Evolutionary conservation across 2,888 invertebrate species (phyloP), one percentile per base, ranked within the genome.

Genomic region (Agapostemon virescens): DNA sequence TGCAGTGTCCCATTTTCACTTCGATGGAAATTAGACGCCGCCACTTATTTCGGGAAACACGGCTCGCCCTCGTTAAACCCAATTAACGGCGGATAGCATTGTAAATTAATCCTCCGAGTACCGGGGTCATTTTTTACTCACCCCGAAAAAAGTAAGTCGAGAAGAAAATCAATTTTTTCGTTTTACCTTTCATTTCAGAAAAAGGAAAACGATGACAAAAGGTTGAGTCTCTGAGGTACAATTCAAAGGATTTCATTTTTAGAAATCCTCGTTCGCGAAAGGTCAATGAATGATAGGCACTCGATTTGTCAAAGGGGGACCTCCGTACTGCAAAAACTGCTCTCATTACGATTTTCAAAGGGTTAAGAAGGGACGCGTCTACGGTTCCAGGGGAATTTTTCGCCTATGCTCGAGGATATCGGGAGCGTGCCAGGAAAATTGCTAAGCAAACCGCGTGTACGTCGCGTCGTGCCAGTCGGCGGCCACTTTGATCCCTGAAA

Each of bases 401-500:
- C 40, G 5, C n/a, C 30, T 20, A 40, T 7, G 38, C 2, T 17
- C 2, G 30, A 36, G 4, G 38, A 7, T 30, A n/a, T 23, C n/a
- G 58, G 30, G 30, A 61, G 70, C n/a, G 71, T 33, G 64, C 42
- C n/a, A 15, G 3, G 40, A 30, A 55, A 64, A 55, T 66, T 42
- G 73, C 38, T 49, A 58, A 63, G 36, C 23, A 40, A 77, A 64
- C 38, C 23, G n/a, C 63, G 55, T 33, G 49, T n/a, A 4, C 26
- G 33, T 15, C 11, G 38, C 17, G 26, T 26, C 55, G 26, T 7
- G 55, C 26, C 17, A 15, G 7, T 55, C 26, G 55, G 55, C 20
- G 38, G 23, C 23, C 42, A 45, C 49, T 77, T 68, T 49, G 68
- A 74, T 73, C 68, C 20, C 0, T 17, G 30, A 79, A 73, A 69